These are phyloP conservation scores for Argyresthia goedartella DNA, from an alignment of 2,888 invertebrate genomes.

Conservation along the genomic window DNA sequence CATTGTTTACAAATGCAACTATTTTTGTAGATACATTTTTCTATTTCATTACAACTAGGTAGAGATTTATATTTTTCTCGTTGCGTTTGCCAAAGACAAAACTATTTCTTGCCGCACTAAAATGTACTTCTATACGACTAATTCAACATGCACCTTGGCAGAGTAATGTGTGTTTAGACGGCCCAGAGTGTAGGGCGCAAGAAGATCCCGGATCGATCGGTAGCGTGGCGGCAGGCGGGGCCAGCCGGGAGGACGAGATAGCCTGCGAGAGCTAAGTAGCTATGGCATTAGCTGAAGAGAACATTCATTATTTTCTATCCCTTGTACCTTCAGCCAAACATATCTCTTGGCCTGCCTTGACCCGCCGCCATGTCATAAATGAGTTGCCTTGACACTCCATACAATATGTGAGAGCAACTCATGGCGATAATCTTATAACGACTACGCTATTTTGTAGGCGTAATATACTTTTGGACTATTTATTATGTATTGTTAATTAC, in stretches of 20 bases:
- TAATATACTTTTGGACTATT: conserved; percentile 73
- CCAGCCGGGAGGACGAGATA: neutral
- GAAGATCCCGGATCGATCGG: neutral
- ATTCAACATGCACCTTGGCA: conserved; percentile 4
- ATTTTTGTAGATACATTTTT: conserved; percentile 68
- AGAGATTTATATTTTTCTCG: conserved; percentile 60
- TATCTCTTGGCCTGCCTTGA: neutral
- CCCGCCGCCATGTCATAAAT: conserved; percentile 35
- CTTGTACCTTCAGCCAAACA: too few relatives aligned
- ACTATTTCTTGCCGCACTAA: conserved; percentile 44
- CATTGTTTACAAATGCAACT: conserved; percentile 59
- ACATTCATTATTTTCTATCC: too few relatives aligned
- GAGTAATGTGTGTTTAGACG: neutral
- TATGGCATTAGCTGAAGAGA: too few relatives aligned
- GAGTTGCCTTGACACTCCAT: conserved; percentile 57
- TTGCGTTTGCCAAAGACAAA: conserved; percentile 53
- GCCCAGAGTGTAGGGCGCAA: neutral
- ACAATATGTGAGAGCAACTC: conserved; percentile 54
- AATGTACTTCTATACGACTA: conserved; percentile 15
- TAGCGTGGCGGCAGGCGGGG: neutral
- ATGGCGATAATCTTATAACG: conserved; percentile 69
- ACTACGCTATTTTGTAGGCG: conserved; percentile 71
- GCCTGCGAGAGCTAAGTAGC: too few relatives aligned
- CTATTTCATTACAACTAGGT: conserved; percentile 63
- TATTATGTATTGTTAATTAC: conserved; percentile 72